Evolutionary conservation across 2,797 vertebrate species (phyloP).

Genomic region (Sebastes minor): DNA sequence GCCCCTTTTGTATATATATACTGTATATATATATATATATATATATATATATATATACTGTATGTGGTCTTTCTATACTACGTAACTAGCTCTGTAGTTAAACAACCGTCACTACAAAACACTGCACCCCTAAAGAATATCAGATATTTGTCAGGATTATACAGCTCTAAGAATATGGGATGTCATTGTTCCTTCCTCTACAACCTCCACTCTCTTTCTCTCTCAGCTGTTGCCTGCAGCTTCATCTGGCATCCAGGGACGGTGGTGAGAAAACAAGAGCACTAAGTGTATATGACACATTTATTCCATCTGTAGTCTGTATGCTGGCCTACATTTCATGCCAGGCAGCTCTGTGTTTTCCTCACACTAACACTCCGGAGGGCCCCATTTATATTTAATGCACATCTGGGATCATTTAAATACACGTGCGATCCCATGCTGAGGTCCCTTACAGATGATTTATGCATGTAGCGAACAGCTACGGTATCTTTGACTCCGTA

Average conservation of each 20-base stretch:
- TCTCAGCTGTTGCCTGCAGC: constrained; percentile 27
- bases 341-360: neutral
- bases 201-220: neutral
- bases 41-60: no score
- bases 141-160: neutral
- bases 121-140: neutral
- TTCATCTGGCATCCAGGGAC: neutral
- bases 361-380: neutral
- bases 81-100: no score
- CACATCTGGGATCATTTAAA: constrained; percentile 35
- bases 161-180: neutral
- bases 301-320: constrained; percentile 17
- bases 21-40: no score
- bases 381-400: constrained; percentile 42
- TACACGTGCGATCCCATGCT: neutral
- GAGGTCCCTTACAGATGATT: neutral
- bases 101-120: no score
- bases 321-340: constrained; percentile 45
- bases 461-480: neutral
- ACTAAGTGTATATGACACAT: neutral
- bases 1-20: neutral
- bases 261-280: neutral
- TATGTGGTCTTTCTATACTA: no score
- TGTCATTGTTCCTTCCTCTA: neutral
- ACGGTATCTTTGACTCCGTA: neutral